phyloP scores from a whole-genome alignment of 2,888 invertebrate genomes.

The Troides oblongomaculatus region DNA sequence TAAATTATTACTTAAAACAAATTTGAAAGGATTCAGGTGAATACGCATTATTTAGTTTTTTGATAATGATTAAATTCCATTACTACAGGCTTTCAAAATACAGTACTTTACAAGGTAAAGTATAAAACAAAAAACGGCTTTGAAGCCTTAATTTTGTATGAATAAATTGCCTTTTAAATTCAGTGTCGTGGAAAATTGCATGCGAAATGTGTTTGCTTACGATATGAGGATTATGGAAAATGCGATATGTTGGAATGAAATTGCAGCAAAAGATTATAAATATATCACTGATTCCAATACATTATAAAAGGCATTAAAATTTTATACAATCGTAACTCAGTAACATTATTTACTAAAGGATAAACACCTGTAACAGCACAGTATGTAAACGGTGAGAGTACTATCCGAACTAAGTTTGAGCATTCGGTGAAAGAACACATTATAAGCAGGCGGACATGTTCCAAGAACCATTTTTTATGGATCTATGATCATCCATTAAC shows the following conservation, averaged over 20 bases:
- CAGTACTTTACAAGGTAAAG: background rate
- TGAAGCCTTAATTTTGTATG: background rate
- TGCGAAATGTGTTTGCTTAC: constrained; percentile 16
- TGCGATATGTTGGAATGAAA: constrained; percentile 7
- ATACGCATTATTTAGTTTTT: background rate
- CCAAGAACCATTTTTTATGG: no score
- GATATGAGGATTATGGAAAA: constrained; percentile 21
- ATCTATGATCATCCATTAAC: no score
- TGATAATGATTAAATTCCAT: background rate
- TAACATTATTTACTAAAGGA: no score
- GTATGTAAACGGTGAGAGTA: no score
- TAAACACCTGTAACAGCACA: no score
- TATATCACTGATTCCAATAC: background rate
- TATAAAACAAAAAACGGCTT: background rate
- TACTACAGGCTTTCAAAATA: background rate
- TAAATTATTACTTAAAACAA: no score
- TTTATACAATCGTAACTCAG: background rate
- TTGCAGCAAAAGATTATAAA: background rate
- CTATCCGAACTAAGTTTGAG: no score
- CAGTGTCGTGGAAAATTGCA: constrained; percentile 12
- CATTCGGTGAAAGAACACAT: no score
- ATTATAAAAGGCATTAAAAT: background rate
- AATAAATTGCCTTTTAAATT: constrained; percentile 12
- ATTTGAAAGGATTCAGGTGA: no score
- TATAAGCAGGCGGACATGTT: no score